Evolutionary conservation across 2,888 invertebrate genomes (phyloP), one percentile per base, ranked within the genome.

Genomic region (Antheraea assamensis): DNA sequence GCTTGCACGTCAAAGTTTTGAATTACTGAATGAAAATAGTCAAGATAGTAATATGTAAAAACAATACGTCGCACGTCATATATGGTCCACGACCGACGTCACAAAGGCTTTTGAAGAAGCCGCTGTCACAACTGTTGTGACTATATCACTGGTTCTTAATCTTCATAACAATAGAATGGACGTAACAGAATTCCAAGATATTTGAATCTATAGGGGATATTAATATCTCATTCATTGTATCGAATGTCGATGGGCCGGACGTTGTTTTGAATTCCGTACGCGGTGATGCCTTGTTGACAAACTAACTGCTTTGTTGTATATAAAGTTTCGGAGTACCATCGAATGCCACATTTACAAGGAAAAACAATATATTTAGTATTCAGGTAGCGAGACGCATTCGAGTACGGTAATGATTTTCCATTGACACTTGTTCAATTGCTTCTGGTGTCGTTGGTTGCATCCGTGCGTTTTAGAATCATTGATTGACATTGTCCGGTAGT

Each of bases 241-340:
- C 75, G 77, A 80, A 78, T 79, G 76, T 76, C 78, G 77, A 77
- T 66, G 76, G 74, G 78, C 81, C 85, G 88, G 86, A 88, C 82
- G 85, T 86, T 82, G 81, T 88, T 84, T 80, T 82, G 82, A 85
- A 89, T 88, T 88, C 88, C 71, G 75, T 75, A 75, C 84, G 76
- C 82, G 84, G 75, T 74, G 76, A 76, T 74, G 77, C 77, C 78
- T 83, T 87, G 87, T 89, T 88, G 88, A 87, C 84, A 85, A 88
- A 85, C 84, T 75, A 80, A 78, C 77, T 72, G 76, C 75, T 75
- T 76, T 75, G 79, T 76, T 75, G 35, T 27, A 74, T 71, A 74
- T 71, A 74, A 78, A 76, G 74, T 74, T 78, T 79, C 76, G 70
- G 74, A 77, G 75, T 75, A 75, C 71, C 68, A 68, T 76, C 75